Evolutionary conservation across 35 echinoderm and acorn worm genomes (phyloP), one percentile per base, ranked within the genome.

Genomic region (Amphiura filiformis): DNA sequence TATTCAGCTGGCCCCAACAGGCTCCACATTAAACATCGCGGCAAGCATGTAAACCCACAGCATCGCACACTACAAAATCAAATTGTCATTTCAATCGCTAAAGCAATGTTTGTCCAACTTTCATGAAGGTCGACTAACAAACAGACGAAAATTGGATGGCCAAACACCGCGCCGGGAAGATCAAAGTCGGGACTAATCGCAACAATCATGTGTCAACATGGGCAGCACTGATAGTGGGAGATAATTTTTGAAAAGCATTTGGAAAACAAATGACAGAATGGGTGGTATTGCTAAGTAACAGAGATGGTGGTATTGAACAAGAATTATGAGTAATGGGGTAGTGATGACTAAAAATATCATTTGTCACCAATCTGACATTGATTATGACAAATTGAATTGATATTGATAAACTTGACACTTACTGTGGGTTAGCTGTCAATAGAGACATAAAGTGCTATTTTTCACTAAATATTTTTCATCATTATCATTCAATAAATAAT

Each of bases 121-220:
- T 30, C 61, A 3, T 70, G 61, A 70, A 70, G 61, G 61, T 11
- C 17, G 61, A 70, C 61, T 70, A 23, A n/a, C 61, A 70, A 70
- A 70, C 61, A n/a, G n/a, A 70, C 61, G 61, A 70, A 70, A 70
- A 70, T 70, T 70, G 28, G 26, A 70, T 13, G 26, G 26, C 61
- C 61, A 70, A 70, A 70, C 61, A 70, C 2, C 28, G 61, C 1
- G 61, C 28, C 11, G 61, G 26, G 61, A 15, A n/a, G 61, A 70
- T 70, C 61, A 70, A 70, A 70, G 61, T 70, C 61, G 61, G 17
- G 15, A 18, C 17, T 70, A 70, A 70, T 70, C 61, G 61, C 61
- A 15, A 70, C 61, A 70, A 70, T 70, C 61, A 70, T 70, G 61
- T 70, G 61, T 70, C 61, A 70, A 70, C 61, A 70, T 30, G 2